phyloP scores from a whole-genome alignment of 2,888 invertebrate genomes.

The Macrophya alboannulata region DNA sequence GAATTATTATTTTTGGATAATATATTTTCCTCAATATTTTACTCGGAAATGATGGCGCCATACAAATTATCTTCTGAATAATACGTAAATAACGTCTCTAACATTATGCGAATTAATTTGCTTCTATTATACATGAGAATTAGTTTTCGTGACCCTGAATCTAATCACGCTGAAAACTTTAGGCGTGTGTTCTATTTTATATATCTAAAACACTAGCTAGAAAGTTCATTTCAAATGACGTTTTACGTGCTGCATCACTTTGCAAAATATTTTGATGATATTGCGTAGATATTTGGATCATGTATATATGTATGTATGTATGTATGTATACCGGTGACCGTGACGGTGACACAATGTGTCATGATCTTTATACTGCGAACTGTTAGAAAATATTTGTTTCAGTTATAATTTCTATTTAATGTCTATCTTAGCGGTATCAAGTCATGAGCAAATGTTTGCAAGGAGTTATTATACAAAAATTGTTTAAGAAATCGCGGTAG shows the following conservation, averaged over 20 bases:
- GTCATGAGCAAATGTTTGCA: conserved; percentile 25
- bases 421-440: background rate
- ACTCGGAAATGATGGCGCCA: too few species aligned
- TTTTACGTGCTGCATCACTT: conserved; percentile 4
- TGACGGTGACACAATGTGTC: conserved; percentile 3
- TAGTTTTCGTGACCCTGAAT: background rate
- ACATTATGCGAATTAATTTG: background rate
- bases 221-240: background rate
- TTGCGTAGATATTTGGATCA: background rate
- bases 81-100: background rate
- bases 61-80: background rate
- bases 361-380: background rate
- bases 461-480: background rate
- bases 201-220: background rate
- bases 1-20: background rate
- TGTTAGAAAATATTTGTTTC: conserved; percentile 27
- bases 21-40: background rate
- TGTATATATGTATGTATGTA: background rate
- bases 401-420: background rate
- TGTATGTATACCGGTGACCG: background rate
- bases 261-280: conserved; percentile 19
- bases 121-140: background rate
- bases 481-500: conserved; percentile 35
- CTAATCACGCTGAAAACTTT: background rate
- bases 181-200: background rate